Percentiles rank a stretch among this genome's conserved stretches.
phyloP scores from a whole-genome alignment of 2,888 invertebrate species.

The Leucoma salicis region DNA sequence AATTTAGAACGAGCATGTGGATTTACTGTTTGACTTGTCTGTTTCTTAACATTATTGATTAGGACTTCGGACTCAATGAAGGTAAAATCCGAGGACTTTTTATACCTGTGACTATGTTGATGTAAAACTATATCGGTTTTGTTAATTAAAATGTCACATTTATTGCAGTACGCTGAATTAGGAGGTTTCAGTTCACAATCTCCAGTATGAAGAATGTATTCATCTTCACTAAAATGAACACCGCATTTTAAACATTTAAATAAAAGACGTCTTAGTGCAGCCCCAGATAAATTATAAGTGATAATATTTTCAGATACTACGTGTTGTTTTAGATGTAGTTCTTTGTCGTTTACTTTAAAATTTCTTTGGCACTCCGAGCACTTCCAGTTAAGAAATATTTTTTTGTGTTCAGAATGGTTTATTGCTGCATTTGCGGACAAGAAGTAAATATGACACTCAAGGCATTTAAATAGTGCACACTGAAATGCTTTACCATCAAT shows the following conservation, averaged over 20 bases:
- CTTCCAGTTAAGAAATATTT: constrained; percentile 52
- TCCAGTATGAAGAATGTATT: constrained; percentile 43
- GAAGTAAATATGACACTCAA: constrained; percentile 58
- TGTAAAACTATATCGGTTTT: constrained; percentile 37
- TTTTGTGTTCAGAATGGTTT: constrained; percentile 50
- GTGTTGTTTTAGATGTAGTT: constrained; percentile 57
- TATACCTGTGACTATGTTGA: constrained; percentile 30
- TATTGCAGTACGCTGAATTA: constrained; percentile 47
- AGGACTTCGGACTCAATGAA: constrained; percentile 29
- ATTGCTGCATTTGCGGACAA: constrained; percentile 45
- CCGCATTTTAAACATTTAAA: constrained; percentile 57
- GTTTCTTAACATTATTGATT: neutral
- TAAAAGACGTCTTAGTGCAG: constrained; percentile 36
- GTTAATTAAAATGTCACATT: constrained; percentile 56
- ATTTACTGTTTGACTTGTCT: neutral
- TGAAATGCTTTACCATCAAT: constrained; percentile 30
- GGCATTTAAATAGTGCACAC: constrained; percentile 55
- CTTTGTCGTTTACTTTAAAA: constrained; percentile 52
- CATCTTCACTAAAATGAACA: constrained; percentile 51
- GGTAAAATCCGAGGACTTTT: constrained; percentile 34
- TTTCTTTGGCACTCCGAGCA: constrained; percentile 48
- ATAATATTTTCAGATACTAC: constrained; percentile 37
- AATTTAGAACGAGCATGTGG: constrained; percentile 15
- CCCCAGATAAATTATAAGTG: constrained; percentile 40
- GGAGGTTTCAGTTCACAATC: constrained; percentile 41